phyloP scores from a whole-genome alignment of 1,140 invertebrate genomes.

The Leptopilina boulardi region DNA sequence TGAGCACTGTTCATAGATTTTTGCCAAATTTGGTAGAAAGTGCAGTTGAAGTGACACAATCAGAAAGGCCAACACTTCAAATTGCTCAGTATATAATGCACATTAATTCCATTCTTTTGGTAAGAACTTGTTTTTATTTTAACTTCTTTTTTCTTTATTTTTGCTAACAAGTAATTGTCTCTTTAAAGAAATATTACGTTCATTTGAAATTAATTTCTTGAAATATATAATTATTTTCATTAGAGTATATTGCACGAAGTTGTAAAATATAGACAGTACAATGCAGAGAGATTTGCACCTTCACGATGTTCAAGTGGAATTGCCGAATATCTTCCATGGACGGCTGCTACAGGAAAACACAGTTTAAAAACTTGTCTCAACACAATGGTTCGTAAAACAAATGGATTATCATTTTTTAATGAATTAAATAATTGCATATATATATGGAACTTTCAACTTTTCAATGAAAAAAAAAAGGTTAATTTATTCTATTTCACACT shows the following conservation, averaged over 20 bases:
- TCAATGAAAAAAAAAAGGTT: too few species aligned
- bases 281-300: slow-evolving; percentile 75
- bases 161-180: too few species aligned
- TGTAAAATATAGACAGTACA: slow-evolving; percentile 78
- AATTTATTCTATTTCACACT: too few species aligned
- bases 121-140: too few species aligned
- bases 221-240: slow-evolving; percentile 3
- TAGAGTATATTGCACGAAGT: slow-evolving; percentile 78
- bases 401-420: slow-evolving; percentile 2
- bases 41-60: slow-evolving; percentile 76
- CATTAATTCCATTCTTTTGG: slow-evolving; percentile 74
- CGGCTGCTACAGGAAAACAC: slow-evolving; percentile 77
- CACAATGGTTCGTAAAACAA: slow-evolving; percentile 70
- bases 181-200: too few species aligned
- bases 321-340: slow-evolving; percentile 82
- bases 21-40: slow-evolving; percentile 77
- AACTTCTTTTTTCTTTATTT: too few species aligned
- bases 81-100: slow-evolving; percentile 77
- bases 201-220: slow-evolving; percentile 30
- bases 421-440: too few species aligned
- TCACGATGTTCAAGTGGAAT: slow-evolving; percentile 64
- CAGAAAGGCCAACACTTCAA: slow-evolving; percentile 75
- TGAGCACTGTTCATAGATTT: slow-evolving; percentile 78
- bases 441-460: too few species aligned
- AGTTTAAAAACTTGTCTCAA: slow-evolving; percentile 77